phyloP scores from a whole-genome alignment of 2,797 vertebrate species.

The Macropodus opercularis region DNA sequence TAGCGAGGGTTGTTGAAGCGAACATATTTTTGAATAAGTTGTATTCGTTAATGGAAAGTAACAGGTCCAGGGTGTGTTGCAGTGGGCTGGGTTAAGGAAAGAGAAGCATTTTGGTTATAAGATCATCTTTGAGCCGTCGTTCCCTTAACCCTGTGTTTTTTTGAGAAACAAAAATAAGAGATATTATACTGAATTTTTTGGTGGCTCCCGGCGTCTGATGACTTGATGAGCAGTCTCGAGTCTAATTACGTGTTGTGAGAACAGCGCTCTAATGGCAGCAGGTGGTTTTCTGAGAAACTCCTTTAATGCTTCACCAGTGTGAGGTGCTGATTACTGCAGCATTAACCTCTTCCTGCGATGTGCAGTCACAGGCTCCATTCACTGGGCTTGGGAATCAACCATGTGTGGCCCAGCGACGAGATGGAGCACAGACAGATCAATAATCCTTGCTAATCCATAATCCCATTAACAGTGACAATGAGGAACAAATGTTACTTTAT shows the following conservation, averaged over 20 bases:
- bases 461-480: conserved; percentile 58
- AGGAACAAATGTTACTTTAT: conserved; percentile 56
- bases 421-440: conserved; percentile 67
- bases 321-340: conserved; percentile 7
- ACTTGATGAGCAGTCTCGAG: neutral
- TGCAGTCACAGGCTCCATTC: conserved; percentile 14
- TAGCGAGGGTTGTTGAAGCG: no score
- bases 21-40: no score
- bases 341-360: conserved; percentile 27
- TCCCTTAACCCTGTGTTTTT: no score
- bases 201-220: neutral
- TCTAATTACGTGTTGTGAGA: neutral
- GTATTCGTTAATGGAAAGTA: no score
- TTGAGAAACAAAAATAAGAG: no score
- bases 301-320: conserved; percentile 1
- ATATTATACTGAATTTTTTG: no score
- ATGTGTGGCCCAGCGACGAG: conserved; percentile 63
- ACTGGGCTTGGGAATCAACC: conserved; percentile 67
- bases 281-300: conserved; percentile 44
- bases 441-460: conserved; percentile 73
- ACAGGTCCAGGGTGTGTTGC: no score
- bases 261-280: conserved; percentile 26
- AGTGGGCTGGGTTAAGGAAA: no score
- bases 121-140: no score
- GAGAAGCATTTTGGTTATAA: no score